A percentile compares a stretch with the other conserved stretches of the same genome.
Evolutionary conservation across 92 coral and sea anemone species (phyloP).

Genomic region (Heliopora coerulea): DNA sequence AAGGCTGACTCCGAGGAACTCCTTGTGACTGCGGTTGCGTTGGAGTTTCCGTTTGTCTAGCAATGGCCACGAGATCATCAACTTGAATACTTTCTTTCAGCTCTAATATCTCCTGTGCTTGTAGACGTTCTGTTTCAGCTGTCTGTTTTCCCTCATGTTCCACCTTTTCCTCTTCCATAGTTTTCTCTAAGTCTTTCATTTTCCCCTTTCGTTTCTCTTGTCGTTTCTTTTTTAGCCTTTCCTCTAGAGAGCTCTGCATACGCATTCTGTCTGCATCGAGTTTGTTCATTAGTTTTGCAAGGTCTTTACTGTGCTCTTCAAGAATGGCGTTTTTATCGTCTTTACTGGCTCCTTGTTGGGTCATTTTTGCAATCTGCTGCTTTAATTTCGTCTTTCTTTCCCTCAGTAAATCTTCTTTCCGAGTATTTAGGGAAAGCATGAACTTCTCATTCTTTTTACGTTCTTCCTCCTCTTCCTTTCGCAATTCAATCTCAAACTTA

Average conservation of each 20-base stretch:
- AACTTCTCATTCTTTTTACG: slow-evolving; percentile 94
- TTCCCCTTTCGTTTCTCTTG: slow-evolving; percentile 80
- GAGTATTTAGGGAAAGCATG: slow-evolving; percentile 85
- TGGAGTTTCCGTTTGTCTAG: slow-evolving; percentile 76
- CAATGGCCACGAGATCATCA: slow-evolving; percentile 83
- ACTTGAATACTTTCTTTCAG: slow-evolving; percentile 95
- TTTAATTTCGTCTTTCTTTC: slow-evolving; percentile 93
- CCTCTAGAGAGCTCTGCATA: slow-evolving; percentile 98
- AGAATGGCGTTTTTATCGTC: slow-evolving; percentile 89
- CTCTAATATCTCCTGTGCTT: slow-evolving; percentile 67
- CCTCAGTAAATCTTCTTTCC: slow-evolving; percentile 88
- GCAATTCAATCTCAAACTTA: slow-evolving; percentile 70
- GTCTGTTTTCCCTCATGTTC: slow-evolving; percentile 82
- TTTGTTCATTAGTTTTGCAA: slow-evolving; percentile 96
- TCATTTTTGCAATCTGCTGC: slow-evolving; percentile 85
- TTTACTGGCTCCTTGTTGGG: slow-evolving; percentile 84
- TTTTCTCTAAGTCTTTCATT: slow-evolving; percentile 61
- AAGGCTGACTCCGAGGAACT: slow-evolving; percentile 36
- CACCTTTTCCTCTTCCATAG: slow-evolving; percentile 71
- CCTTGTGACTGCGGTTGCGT: slow-evolving; percentile 49
- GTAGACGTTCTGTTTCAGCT: slow-evolving; percentile 79
- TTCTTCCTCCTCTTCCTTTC: slow-evolving; percentile 74
- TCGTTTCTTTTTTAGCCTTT: slow-evolving; percentile 79
- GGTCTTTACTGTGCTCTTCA: slow-evolving; percentile 95
- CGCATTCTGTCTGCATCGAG: slow-evolving; percentile 99